phyloP scores from a whole-genome alignment of 2,113 vertebrate species.

The Perognathus longimembris region DNA sequence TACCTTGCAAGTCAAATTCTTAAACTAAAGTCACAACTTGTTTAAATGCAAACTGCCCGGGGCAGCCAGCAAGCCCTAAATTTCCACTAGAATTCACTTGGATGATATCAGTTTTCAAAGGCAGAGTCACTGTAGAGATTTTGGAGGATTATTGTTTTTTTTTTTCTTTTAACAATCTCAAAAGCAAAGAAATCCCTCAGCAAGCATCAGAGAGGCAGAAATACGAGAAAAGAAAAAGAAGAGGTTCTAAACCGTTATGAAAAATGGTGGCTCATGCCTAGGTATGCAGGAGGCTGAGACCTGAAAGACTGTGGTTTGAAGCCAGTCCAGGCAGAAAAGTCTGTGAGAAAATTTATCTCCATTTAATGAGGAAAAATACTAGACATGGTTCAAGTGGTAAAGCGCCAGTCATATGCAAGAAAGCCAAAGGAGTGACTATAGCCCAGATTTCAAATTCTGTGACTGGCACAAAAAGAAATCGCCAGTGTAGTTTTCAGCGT shows the following conservation, averaged over 20 bases:
- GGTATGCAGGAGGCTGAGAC: no score
- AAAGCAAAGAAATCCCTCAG: constrained; percentile 39
- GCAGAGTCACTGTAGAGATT: not conserved
- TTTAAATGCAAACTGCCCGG: constrained; percentile 69
- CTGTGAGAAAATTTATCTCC: no score
- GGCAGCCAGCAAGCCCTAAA: constrained; percentile 39
- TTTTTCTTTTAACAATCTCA: constrained; percentile 28
- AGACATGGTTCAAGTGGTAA: no score
- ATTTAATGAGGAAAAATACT: no score
- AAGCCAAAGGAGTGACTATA: no score
- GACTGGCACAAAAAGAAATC: not conserved
- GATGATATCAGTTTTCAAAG: constrained; percentile 64
- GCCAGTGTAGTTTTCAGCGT: not conserved
- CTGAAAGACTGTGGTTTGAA: no score
- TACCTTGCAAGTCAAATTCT: constrained; percentile 59
- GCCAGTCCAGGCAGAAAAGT: no score
- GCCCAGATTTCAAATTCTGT: not conserved
- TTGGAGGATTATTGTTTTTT: constrained; percentile 7
- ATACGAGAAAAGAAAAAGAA: not conserved
- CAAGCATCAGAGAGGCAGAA: constrained; percentile 23
- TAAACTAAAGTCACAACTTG: constrained; percentile 67
- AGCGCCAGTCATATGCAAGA: no score
- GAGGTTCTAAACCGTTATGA: not conserved
- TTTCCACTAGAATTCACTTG: constrained; percentile 60
- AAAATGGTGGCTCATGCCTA: no score